Evolutionary conservation across 2,888 invertebrate genomes (phyloP).

Genomic region (Caenorhabditis doughertyi): DNA sequence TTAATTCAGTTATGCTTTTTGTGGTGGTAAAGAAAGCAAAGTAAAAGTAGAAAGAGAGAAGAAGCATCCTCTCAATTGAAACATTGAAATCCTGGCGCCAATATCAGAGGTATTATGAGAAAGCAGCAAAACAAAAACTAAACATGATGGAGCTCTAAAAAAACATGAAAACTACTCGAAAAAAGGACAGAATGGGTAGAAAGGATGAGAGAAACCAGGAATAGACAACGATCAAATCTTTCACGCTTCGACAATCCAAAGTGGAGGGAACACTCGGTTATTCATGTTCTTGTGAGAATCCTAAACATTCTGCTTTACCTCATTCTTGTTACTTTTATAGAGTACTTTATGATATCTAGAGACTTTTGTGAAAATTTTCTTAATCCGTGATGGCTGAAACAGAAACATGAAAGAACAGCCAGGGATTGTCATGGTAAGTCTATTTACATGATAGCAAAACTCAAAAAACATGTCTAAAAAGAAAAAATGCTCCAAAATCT

Average conservation of each 20-base stretch:
- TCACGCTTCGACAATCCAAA: constrained; percentile 50
- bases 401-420: not conserved
- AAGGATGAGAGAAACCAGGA: constrained; percentile 36
- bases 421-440: too few relatives aligned
- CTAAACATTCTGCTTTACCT: constrained; percentile 46
- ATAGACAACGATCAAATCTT: constrained; percentile 61
- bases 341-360: constrained; percentile 25
- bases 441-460: too few relatives aligned
- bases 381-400: too few relatives aligned
- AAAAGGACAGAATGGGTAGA: constrained; percentile 43
- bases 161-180: constrained; percentile 34
- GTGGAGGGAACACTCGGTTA: constrained; percentile 58
- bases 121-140: not conserved
- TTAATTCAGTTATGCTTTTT: constrained; percentile 53
- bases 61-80: constrained; percentile 23
- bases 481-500: not conserved
- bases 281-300: constrained; percentile 54
- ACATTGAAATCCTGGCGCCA: not conserved
- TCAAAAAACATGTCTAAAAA: too few relatives aligned
- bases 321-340: not conserved
- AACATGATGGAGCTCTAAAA: constrained; percentile 26
- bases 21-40: constrained; percentile 16
- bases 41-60: constrained; percentile 11
- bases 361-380: too few relatives aligned
- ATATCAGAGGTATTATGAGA: not conserved